These are phyloP conservation scores for Hucho hucho DNA, from an alignment of 2,113 vertebrate species.

Conservation along the genomic window DNA sequence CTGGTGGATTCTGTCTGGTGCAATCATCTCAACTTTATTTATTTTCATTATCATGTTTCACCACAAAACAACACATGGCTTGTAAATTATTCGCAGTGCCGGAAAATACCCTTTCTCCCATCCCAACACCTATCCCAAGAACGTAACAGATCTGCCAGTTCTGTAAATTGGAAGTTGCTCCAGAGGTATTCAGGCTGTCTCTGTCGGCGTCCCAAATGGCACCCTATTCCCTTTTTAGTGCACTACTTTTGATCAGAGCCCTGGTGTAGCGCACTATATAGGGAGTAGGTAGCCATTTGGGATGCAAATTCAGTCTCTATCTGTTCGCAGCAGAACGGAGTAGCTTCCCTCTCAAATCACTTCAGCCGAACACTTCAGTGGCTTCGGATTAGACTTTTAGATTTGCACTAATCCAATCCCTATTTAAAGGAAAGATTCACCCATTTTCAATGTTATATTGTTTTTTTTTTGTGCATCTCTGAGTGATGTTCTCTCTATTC, in stretches of 20 bases:
- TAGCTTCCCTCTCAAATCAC: background rate
- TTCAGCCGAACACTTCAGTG: constrained; percentile 37
- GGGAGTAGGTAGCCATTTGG: too few species aligned
- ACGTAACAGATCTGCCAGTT: constrained; percentile 28
- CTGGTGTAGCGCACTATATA: too few species aligned
- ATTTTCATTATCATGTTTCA: constrained; percentile 48
- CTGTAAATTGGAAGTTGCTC: constrained; percentile 20
- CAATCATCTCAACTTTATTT: constrained; percentile 28
- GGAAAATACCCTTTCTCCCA: constrained; percentile 34
- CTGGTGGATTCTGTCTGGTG: background rate
- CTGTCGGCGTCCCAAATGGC: too few species aligned
- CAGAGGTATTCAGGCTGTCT: constrained; percentile 13
- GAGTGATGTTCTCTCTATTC: too few species aligned
- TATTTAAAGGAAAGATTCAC: constrained; percentile 34
- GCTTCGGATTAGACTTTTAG: constrained; percentile 43
- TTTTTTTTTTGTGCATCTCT: too few species aligned
- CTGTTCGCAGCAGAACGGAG: constrained; percentile 27
- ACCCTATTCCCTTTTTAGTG: too few species aligned
- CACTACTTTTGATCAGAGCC: too few species aligned
- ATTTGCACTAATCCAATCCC: constrained; percentile 31
- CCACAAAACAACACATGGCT: constrained; percentile 53
- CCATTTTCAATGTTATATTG: background rate
- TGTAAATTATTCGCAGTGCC: constrained; percentile 32
- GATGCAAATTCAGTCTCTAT: background rate
- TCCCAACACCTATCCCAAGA: constrained; percentile 35